Evolutionary conservation across 2,113 vertebrate genomes (phyloP).

Genomic region (Sebastes schlegelii): DNA sequence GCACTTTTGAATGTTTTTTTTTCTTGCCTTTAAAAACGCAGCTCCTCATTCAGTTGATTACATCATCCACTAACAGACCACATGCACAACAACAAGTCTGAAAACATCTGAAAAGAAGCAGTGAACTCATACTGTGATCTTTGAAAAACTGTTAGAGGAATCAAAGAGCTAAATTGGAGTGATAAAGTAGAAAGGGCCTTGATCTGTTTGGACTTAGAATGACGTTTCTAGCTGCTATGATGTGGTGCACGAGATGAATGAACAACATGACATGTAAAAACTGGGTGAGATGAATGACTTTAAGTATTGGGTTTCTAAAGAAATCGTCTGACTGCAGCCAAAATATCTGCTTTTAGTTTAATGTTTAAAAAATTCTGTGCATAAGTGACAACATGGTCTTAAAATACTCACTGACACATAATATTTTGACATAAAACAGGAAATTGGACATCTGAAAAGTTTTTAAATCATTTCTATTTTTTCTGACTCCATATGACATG

Average conservation of each 20-base stretch:
- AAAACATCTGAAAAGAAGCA: background rate
- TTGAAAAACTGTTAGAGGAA: background rate
- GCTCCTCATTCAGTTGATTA: background rate
- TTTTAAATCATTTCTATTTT: conserved; percentile 3
- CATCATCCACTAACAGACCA: conserved; percentile 7
- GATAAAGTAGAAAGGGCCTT: conserved; percentile 3
- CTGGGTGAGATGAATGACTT: background rate
- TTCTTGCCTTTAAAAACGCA: background rate
- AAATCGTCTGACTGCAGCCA: background rate
- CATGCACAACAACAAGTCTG: background rate
- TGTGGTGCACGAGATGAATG: background rate
- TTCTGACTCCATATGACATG: conserved; percentile 20
- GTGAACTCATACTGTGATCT: background rate
- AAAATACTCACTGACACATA: background rate
- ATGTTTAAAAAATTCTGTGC: background rate
- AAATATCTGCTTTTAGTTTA: background rate
- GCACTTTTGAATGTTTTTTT: background rate
- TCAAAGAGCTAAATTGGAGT: background rate
- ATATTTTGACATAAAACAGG: background rate
- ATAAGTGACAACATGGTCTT: background rate
- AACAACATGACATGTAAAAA: background rate
- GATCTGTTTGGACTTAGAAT: background rate
- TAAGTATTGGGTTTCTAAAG: background rate
- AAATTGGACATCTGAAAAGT: background rate
- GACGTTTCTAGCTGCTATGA: background rate